Base-by-base conservation (phyloP, 1,140 invertebrate species). In the Nasonia longicornis region DNA sequence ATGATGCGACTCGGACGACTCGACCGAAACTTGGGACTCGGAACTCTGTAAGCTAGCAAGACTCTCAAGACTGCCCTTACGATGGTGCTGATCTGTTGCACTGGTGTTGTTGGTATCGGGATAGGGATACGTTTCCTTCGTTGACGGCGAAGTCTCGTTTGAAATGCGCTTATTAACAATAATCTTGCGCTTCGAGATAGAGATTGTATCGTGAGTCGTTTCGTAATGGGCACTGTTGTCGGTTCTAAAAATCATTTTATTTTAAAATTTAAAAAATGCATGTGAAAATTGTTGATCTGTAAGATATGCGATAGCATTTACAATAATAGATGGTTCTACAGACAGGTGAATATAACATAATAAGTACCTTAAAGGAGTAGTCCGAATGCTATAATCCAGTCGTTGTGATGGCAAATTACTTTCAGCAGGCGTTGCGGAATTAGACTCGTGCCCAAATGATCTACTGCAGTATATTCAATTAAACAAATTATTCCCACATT, bases 21-120 rank as follows among this genome's bases (percentile, higher is more conserved):
- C 90, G n/a, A 90, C 87, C 77, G 88, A 91, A 0, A 89, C 82
- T 83, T 91, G 90, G 63, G 91, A 91, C 84, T 91, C 91, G 31
- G 88, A 91, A 77, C 91, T 92, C 52, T 89, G 87, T 48, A 91
- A 88, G 72, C 92, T 92, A 7, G 90, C 89, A 45, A 93, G 86
- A 77, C 92, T 93, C 83, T 93, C 92, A 29, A 92, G 86, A 79
- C 92, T 93, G 16, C 91, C 92, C 86, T 93, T 93, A 22, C 92
- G 87, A 16, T 90, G 72, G 12, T 79, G 75, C 14, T 82, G 70
- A 73, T 82, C 74, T 26, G 58, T 74, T 12, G 67, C 6, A 14
- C 38, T 45, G n/a, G 70, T 85, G 4, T 78, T 88, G 38, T 87
- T 86, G 3, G 87, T 84, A 2, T 90, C 88, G 0, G 86, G 84